Conservation (phyloP, 1,140 invertebrate species). For the Listronotus bonariensis region DNA sequence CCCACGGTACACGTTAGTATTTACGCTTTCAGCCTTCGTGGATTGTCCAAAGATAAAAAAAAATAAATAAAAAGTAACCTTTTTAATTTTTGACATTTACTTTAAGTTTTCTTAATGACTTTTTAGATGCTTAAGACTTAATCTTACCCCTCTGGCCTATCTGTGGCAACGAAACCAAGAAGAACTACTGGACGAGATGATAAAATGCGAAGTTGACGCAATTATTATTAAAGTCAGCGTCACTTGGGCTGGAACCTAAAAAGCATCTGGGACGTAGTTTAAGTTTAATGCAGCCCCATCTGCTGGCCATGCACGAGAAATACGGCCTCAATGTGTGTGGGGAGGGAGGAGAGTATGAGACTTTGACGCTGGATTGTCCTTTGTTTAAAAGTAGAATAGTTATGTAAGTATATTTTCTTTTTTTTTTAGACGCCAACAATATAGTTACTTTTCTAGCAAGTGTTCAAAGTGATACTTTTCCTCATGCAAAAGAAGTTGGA, state of each 20-base stretch:
- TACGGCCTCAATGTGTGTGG: slow-evolving; percentile 97
- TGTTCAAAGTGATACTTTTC: no score
- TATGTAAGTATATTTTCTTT: slow-evolving; percentile 87
- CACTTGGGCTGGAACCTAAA: slow-evolving; percentile 82
- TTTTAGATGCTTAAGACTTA: slow-evolving; percentile 84
- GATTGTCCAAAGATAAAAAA: no score
- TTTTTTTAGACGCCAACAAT: no score
- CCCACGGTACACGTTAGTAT: no score
- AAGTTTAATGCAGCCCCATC: slow-evolving; percentile 79
- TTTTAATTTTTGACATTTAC: no score
- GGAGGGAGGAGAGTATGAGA: slow-evolving; percentile 99
- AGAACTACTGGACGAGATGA: slow-evolving; percentile 96
- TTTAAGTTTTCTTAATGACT: no score
- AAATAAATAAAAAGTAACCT: no score
- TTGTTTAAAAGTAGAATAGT: slow-evolving; percentile 89
- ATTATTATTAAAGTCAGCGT: slow-evolving; percentile 97
- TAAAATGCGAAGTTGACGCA: slow-evolving; percentile 87
- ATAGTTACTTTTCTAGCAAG: no score
- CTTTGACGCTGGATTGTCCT: slow-evolving; percentile 95
- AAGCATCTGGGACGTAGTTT: slow-evolving; percentile 89
- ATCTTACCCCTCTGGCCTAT: slow-evolving; percentile 86
- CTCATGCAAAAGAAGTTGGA: no score
- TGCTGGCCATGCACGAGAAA: slow-evolving; percentile 87
- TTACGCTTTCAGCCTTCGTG: no score
- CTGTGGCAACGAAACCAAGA: slow-evolving; percentile 94